Evolutionary conservation across 2,888 invertebrate genomes (phyloP), one percentile per base, ranked within the genome.

Genomic region (Eupithecia pulchellata): DNA sequence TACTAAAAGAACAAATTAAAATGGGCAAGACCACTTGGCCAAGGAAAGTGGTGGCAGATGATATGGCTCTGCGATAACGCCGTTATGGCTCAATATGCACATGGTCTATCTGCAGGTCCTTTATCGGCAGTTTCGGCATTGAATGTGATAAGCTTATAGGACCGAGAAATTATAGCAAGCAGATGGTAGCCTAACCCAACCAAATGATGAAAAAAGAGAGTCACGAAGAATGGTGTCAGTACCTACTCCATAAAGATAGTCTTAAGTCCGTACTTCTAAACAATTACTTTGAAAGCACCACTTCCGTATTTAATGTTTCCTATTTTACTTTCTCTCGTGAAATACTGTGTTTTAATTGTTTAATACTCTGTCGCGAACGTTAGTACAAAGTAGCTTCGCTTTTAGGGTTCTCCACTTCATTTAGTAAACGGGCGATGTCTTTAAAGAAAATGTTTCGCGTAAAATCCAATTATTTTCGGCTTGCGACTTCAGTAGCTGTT

Each of bases 311-410:
- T 64, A 69, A 68, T 69, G 66, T 61, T n/a, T 64, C 55, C 64
- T 60, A 67, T 52, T 52, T 52, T 52, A 71, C 67, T 67, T 30
- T 60, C 11, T 52, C 71, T 71, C 68, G 61, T 71, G 64, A 71
- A 71, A 64, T 67, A 68, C 61, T 61, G 67, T 27, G 67, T 68
- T 71, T 64, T 68, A 71, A 71, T 71, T 71, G 67, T 65, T 57
- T 66, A 68, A 64, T 67, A 67, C 67, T 60, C 57, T 25, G 42
- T 62, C 63, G 60, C 36, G 32, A 42, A 55, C 39, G 64, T 61
- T 64, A 55, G 30, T 61, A 64, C 64, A 68, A 64, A 64, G 64
- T 68, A 55, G 61, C 52, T 60, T 58, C 47, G 57, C 34, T 67
- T 64, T 61, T 55, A 67, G 67, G 13, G 71, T 68, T 64, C 67